Evolutionary conservation across 2,888 invertebrate genomes (phyloP).

Genomic region (Tineola bisselliella): DNA sequence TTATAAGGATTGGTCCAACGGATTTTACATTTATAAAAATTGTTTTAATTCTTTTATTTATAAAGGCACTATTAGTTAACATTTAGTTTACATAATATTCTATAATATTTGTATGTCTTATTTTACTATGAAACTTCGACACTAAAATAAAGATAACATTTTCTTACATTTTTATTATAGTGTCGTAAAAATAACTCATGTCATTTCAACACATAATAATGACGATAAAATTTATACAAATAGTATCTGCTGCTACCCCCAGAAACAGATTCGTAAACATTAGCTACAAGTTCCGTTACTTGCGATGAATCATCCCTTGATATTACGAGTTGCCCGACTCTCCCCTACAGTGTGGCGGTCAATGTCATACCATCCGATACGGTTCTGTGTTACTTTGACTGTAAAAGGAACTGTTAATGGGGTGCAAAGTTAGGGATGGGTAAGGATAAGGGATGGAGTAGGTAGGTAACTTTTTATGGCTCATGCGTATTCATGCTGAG

Average conservation of each 20-base stretch:
- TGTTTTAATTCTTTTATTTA: too few species aligned
- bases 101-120: too few species aligned
- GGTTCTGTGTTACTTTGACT: constrained; percentile 7
- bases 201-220: neutral
- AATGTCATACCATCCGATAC: constrained; percentile 13
- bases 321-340: neutral
- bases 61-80: too few species aligned
- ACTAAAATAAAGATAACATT: neutral
- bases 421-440: constrained; percentile 8
- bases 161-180: neutral
- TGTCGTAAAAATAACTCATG: neutral
- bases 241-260: neutral
- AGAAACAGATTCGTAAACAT: constrained; percentile 8
- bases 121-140: too few species aligned
- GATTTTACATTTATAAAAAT: too few species aligned
- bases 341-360: constrained; percentile 3
- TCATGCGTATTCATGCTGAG: constrained; percentile 12
- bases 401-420: constrained; percentile 12
- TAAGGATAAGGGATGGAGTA: neutral
- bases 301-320: constrained; percentile 2
- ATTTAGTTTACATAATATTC: too few species aligned
- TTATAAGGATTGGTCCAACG: too few species aligned
- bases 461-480: constrained; percentile 10
- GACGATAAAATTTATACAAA: neutral
- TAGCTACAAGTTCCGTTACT: neutral